phyloP scores from a whole-genome alignment of 2,113 vertebrate genomes.

The Atrichornis clamosus region DNA sequence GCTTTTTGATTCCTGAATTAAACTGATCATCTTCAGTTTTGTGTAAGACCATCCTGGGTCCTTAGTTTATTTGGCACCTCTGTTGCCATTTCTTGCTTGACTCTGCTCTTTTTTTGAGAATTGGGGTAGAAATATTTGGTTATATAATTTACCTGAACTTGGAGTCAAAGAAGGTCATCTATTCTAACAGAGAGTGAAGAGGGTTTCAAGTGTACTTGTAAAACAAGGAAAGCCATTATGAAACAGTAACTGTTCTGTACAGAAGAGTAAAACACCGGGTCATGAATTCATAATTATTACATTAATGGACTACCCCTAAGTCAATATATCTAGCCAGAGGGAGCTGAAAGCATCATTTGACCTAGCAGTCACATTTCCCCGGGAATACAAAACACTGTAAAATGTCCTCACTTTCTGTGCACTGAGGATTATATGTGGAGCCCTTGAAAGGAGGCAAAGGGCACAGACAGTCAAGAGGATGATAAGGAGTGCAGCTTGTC shows the following conservation, averaged over 20 bases:
- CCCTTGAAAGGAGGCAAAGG: background rate
- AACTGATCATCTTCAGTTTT: background rate
- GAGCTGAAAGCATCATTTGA: conserved; percentile 2
- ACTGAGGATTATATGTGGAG: background rate
- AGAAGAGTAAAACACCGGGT: background rate
- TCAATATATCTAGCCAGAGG: background rate
- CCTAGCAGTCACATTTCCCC: background rate
- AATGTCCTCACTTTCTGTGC: background rate
- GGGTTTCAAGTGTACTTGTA: background rate
- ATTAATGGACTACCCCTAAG: background rate
- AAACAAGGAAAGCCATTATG: background rate
- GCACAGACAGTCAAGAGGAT: background rate
- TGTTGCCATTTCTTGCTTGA: background rate
- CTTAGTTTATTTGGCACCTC: background rate
- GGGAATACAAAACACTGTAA: background rate
- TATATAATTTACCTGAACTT: background rate
- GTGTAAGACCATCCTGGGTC: background rate
- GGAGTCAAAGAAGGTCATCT: background rate
- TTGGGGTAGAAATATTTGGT: background rate
- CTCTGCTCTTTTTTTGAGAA: background rate
- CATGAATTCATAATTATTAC: conserved; percentile 2
- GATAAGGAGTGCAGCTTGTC: background rate
- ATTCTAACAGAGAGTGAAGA: background rate
- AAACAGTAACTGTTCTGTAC: background rate
- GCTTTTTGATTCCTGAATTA: background rate